Conservation (phyloP, 2,113 vertebrate genomes). For the Peromyscus maniculatus region DNA sequence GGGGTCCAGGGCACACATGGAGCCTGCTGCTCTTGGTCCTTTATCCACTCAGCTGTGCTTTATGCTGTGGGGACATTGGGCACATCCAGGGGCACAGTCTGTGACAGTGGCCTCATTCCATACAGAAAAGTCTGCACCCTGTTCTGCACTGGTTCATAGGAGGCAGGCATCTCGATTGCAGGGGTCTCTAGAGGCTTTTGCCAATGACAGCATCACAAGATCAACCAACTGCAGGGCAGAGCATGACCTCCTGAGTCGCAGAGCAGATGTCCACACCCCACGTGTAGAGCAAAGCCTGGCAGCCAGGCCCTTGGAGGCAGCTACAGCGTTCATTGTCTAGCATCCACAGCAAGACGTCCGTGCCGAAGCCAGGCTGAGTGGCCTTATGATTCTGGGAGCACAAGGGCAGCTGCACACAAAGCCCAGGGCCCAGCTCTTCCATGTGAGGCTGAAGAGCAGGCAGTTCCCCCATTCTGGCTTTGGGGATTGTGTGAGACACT, state of each 20-base stretch:
- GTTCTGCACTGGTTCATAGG: fast-evolving
- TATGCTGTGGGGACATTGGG: background rate
- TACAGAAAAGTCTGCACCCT: fast-evolving
- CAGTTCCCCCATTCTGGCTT: background rate
- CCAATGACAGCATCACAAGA: constrained; percentile 55
- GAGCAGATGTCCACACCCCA: constrained; percentile 51
- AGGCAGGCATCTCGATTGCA: background rate
- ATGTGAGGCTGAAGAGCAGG: background rate
- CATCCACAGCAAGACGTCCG: background rate
- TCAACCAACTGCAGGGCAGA: constrained; percentile 68
- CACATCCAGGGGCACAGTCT: fast-evolving
- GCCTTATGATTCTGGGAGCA: background rate
- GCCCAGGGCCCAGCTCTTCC: background rate
- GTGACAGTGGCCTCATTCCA: fast-evolving
- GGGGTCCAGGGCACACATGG: no score
- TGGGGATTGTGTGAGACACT: background rate
- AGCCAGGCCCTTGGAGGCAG: background rate
- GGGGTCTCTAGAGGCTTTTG: constrained; percentile 73
- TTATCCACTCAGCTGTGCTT: background rate
- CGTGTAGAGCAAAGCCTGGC: background rate
- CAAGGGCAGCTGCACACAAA: background rate
- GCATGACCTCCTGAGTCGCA: constrained; percentile 63
- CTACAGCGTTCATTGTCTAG: background rate
- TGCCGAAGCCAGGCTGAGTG: background rate
- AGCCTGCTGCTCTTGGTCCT: background rate